Evolutionary conservation across 1,140 invertebrate species (phyloP).

Genomic region (Lordiphosa stackelbergi): DNA sequence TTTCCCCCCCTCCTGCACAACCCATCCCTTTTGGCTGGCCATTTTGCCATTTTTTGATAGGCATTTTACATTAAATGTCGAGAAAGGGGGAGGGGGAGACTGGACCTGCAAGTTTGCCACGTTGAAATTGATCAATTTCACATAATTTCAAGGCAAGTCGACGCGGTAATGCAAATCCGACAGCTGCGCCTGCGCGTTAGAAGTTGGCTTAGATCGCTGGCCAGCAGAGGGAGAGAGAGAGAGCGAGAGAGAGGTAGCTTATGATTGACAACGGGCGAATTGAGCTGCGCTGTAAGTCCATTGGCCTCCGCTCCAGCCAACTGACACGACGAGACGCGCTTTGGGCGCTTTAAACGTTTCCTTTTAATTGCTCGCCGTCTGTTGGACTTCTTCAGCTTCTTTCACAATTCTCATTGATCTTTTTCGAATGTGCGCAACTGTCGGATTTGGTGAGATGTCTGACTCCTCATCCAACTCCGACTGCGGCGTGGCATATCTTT

Average conservation of each 20-base stretch:
- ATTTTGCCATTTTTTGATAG: slow-evolving; percentile 69
- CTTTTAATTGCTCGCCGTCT: slow-evolving; percentile 70
- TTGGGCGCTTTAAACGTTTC: slow-evolving; percentile 72
- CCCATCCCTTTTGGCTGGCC: slow-evolving; percentile 47
- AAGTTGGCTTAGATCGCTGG: slow-evolving; percentile 47
- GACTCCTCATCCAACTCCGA: slow-evolving; percentile 10
- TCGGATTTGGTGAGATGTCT: slow-evolving; percentile 69
- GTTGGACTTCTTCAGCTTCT: slow-evolving; percentile 69
- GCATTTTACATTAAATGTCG: slow-evolving; percentile 71
- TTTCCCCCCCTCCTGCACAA: slow-evolving; percentile 21
- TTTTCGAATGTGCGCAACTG: slow-evolving; percentile 74
- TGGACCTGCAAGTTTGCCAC: slow-evolving; percentile 12
- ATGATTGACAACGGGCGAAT: slow-evolving; percentile 70
- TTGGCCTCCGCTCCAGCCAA: slow-evolving; percentile 5
- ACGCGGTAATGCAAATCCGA: slow-evolving; percentile 73
- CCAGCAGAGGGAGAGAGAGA: neutral
- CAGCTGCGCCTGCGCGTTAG: slow-evolving; percentile 69
- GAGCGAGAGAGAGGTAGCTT: slow-evolving; percentile 19
- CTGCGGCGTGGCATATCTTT: slow-evolving; percentile 69
- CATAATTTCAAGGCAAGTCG: slow-evolving; percentile 74
- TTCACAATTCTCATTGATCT: slow-evolving; percentile 75
- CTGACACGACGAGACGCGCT: slow-evolving; percentile 59
- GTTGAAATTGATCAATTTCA: slow-evolving; percentile 76
- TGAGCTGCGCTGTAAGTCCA: slow-evolving; percentile 44
- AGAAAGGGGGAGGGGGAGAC: neutral